These are phyloP conservation scores for Potorous gilbertii DNA, from an alignment of 2,797 vertebrate genomes.

Conservation along the genomic window DNA sequence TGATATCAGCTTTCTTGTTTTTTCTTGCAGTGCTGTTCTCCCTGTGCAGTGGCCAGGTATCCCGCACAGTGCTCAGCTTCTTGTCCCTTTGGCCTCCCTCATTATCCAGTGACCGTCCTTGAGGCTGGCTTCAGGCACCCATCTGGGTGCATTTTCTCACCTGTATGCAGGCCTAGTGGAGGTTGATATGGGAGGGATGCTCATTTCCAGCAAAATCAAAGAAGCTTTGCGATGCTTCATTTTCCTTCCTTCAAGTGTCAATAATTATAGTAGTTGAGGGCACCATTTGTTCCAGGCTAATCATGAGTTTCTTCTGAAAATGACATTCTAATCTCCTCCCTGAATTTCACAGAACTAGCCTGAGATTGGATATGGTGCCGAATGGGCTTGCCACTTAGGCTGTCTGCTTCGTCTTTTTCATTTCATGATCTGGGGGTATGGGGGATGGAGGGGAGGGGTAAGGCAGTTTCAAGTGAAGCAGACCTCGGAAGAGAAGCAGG, in stretches of 20 bases:
- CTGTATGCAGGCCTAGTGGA: constrained; percentile 80
- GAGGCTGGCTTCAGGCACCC: constrained; percentile 77
- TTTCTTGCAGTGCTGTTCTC: no score
- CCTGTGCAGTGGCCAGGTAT: no score
- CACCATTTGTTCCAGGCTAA: constrained; percentile 87
- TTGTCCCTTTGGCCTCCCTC: background rate
- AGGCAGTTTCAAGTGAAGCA: no score
- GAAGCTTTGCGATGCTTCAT: constrained; percentile 83
- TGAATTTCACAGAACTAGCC: constrained; percentile 82
- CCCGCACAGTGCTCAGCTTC: no score
- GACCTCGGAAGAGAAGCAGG: no score
- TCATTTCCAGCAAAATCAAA: constrained; percentile 83
- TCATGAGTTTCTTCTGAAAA: constrained; percentile 85
- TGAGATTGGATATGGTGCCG: constrained; percentile 79
- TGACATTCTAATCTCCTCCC: constrained; percentile 85
- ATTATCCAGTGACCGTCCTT: constrained; percentile 79
- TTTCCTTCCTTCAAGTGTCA: constrained; percentile 85
- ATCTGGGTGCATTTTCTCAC: constrained; percentile 80
- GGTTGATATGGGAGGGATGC: constrained; percentile 83
- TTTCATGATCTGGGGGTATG: constrained; percentile 54
- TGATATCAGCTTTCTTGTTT: no score
- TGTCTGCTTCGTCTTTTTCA: constrained; percentile 72
- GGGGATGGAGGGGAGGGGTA: background rate
- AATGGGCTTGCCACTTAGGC: constrained; percentile 72
- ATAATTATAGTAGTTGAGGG: constrained; percentile 81